Base-by-base conservation (phyloP, 2,888 invertebrate genomes). In the Clitarchus hookeri region DNA sequence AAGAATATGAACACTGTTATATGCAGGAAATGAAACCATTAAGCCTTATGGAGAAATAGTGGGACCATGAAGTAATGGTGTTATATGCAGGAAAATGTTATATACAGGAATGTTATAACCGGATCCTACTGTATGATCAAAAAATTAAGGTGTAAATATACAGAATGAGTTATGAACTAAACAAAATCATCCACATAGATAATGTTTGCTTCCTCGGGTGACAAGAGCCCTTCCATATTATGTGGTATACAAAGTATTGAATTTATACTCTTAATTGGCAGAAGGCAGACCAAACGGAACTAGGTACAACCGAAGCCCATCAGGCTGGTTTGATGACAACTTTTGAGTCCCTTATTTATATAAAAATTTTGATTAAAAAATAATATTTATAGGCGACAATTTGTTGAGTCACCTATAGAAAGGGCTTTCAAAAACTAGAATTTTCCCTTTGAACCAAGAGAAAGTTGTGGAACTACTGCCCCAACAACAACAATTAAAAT, bases 121-220 rank as follows among this genome's bases (percentile, higher is more conserved):
- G n/a, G n/a, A n/a, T n/a, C n/a, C n/a, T n/a, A n/a, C n/a, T n/a
- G n/a, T n/a, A n/a, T n/a, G n/a, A n/a, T n/a, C n/a, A n/a, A n/a
- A n/a, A n/a, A n/a, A n/a, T n/a, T n/a, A n/a, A n/a, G 83, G 27
- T 36, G 48, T 23, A 84, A 84, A 44, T 84, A 84, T 44, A 12
- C 84, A 6, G 84, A 84, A 44, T 16, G 84, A 12, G 80, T 80
- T 6, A 80, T 80, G 80, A 65, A 65, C 65, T 65, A 8, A 65
- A 65, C 65, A 65, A 65, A 65, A 65, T 65, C 65, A 65, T 65
- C 80, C 80, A 80, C 80, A 36, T 84, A 8, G 3, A 26, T 84
- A 44, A 84, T 84, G 84, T 84, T 53, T 84, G 84, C 84, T 84
- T 12, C 84, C 23, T 26, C 44, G 26, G 84, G 48, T 19, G 84